Evolutionary conservation across 2,113 vertebrate genomes (phyloP), one percentile per base, ranked within the genome.

Genomic region (Eira barbara): DNA sequence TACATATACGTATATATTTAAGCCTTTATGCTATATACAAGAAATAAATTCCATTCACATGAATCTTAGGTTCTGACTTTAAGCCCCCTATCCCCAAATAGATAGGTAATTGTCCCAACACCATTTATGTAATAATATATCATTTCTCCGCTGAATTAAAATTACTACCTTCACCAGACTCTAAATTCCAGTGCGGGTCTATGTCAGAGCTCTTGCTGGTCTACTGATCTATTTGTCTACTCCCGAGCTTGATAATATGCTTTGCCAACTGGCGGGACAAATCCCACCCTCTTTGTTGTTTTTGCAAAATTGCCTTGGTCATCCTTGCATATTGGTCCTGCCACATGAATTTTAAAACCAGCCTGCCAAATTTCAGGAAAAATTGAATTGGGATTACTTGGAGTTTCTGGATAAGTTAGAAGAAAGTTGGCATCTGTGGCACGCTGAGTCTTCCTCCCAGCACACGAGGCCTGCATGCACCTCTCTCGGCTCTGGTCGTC

Each of bases 191-290:
- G 0, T 18, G 31, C 0, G 1, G 23, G 6, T 81, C 84, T 61
- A 0, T 29, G 55, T 78, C 29, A n/a, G 88, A 80, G 25, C 39
- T 57, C 17, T 78, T 78, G 65, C 89, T 96, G 79, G 73, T 57
- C 89, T 73, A n/a, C n/a, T 74, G 15, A 74, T 91, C 69, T 93
- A 23, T 79, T 69, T 97, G 74, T 96, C 67, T 97, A 9, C 89
- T 89, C 52, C 81, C 25, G 17, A 89, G 31, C n/a, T 73, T 82
- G 74, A 63, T 85, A 65, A 85, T 73, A 49, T 45, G 36, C 73
- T 97, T 89, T 97, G 61, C 47, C 89, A 74, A 74, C 76, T 52
- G n/a, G 52, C 27, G 34, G 89, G 42, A 94, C 87, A 74, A 55
- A 49, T 89, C 81, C 76, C 23, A 42, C 74, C 20, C 13, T 89